Percentiles rank a stretch among this genome's conserved stretches.
Evolutionary conservation across 1,140 invertebrate genomes (phyloP).

Genomic region (Gryon sp.): DNA sequence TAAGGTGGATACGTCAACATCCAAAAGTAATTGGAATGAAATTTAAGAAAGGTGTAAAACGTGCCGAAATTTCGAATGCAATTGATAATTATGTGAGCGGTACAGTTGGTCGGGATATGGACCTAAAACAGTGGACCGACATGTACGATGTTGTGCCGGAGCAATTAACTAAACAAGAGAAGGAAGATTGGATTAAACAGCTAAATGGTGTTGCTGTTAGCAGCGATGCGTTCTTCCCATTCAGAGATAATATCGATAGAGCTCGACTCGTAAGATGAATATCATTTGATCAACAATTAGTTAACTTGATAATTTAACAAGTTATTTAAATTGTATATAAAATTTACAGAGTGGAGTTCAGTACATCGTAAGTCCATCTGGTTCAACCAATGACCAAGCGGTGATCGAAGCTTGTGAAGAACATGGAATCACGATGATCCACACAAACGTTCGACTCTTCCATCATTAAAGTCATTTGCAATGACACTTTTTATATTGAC

Average conservation of each 20-base stretch:
- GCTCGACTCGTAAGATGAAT: conserved; percentile 91
- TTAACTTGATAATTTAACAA: too few relatives aligned
- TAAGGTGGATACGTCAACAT: conserved; percentile 95
- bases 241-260: conserved; percentile 98
- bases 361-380: conserved; percentile 94
- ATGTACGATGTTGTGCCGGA: conserved; percentile 88
- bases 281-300: too few relatives aligned
- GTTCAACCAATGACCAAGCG: conserved; percentile 94
- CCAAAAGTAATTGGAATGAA: conserved; percentile 91
- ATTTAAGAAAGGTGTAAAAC: conserved; percentile 93
- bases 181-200: conserved; percentile 88
- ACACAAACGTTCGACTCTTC: conserved; percentile 96
- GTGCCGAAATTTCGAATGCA: conserved; percentile 96
- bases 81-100: conserved; percentile 97
- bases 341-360: conserved; percentile 97
- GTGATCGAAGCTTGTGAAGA: conserved; percentile 97
- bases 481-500: not conserved
- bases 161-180: conserved; percentile 85
- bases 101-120: conserved; percentile 88
- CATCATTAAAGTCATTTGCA: conserved; percentile 87
- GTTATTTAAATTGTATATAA: too few relatives aligned
- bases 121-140: conserved; percentile 83
- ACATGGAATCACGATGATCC: conserved; percentile 91
- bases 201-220: conserved; percentile 93
- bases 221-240: conserved; percentile 99